These are phyloP conservation scores for Himantopus leucocephalus DNA, from an alignment of 2,113 vertebrate genomes.

Conservation along the genomic window DNA sequence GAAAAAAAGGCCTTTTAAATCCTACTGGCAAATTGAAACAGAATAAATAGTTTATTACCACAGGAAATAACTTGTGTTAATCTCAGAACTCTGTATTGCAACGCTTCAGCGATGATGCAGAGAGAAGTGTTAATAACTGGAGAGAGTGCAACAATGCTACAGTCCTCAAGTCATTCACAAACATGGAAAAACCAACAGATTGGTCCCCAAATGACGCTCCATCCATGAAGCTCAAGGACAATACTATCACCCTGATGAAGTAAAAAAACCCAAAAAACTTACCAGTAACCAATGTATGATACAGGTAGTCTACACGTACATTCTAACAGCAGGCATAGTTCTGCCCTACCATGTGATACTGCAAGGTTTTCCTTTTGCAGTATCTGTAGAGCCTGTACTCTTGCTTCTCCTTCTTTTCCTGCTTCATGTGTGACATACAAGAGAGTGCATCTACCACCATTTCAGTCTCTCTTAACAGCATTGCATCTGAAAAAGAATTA, in stretches of 20 bases:
- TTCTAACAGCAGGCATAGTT: constrained; percentile 57
- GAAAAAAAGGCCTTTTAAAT: neutral
- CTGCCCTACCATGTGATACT: constrained; percentile 53
- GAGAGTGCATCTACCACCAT: constrained; percentile 68
- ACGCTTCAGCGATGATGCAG: neutral
- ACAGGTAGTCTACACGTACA: constrained; percentile 53
- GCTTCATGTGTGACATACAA: constrained; percentile 65
- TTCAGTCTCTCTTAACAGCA: constrained; percentile 66
- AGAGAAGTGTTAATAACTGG: neutral
- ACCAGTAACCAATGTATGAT: constrained; percentile 37
- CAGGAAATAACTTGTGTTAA: neutral
- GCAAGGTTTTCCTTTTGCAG: constrained; percentile 48
- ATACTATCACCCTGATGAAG: neutral
- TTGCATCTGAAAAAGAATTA: constrained; percentile 71
- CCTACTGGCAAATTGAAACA: neutral
- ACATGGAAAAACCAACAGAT: neutral
- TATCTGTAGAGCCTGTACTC: constrained; percentile 53
- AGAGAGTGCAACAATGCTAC: neutral
- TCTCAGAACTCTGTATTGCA: neutral
- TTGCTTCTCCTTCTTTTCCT: constrained; percentile 53
- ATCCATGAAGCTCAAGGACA: neutral
- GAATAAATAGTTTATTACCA: neutral
- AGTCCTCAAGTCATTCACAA: neutral
- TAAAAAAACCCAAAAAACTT: constrained; percentile 1
- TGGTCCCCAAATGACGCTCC: neutral